Conservation (phyloP, 2,113 vertebrate species). For the Salminus brasiliensis region DNA sequence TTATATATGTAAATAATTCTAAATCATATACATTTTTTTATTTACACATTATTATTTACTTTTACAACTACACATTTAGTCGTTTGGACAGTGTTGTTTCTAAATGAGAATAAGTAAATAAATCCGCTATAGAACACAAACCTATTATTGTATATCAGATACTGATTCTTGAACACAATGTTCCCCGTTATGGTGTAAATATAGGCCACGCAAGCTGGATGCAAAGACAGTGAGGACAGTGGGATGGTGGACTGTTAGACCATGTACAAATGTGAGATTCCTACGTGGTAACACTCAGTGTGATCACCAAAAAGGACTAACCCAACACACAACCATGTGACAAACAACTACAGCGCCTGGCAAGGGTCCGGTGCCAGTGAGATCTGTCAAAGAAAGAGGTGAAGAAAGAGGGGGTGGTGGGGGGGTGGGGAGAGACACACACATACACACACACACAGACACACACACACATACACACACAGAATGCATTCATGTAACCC, state of each 20-base stretch:
- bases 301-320: slow-evolving; percentile 23
- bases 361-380: slow-evolving; percentile 39
- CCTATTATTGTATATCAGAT: neutral
- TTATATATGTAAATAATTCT: too few relatives aligned
- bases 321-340: slow-evolving; percentile 32
- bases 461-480: neutral
- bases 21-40: too few relatives aligned
- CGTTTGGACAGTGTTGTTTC: too few relatives aligned
- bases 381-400: slow-evolving; percentile 49
- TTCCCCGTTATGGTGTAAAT: neutral
- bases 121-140: too few relatives aligned
- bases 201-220: neutral
- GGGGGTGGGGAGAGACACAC: neutral
- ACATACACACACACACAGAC: too few relatives aligned
- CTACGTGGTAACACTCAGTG: slow-evolving; percentile 1
- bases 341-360: slow-evolving; percentile 5
- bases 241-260: slow-evolving; percentile 10
- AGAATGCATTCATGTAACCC: slow-evolving; percentile 51
- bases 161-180: neutral
- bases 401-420: slow-evolving; percentile 23
- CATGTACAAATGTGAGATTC: neutral
- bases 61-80: too few relatives aligned
- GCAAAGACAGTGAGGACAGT: neutral
- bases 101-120: too few relatives aligned
- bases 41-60: too few relatives aligned